These are phyloP conservation scores for Tubiluchus corallicola DNA, from an alignment of 2,888 invertebrate species.

Conservation along the genomic window DNA sequence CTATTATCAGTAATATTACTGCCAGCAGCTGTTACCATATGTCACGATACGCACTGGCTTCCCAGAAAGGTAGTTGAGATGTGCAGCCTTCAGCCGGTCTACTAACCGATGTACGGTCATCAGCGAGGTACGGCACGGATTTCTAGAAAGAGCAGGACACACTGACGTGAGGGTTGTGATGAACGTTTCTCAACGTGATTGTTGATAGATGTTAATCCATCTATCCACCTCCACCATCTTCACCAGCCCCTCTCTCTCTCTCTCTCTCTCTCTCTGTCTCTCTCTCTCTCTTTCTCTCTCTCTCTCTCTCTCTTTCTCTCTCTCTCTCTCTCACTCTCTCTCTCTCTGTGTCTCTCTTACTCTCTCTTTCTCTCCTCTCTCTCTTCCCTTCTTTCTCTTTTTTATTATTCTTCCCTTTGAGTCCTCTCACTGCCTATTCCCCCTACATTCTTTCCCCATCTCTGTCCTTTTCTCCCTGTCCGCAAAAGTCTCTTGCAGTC, in stretches of 20 bases:
- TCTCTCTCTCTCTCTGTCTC: constrained; percentile 4
- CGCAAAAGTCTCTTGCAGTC: constrained; percentile 4
- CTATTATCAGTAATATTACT: too few species aligned
- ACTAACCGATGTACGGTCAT: too few species aligned
- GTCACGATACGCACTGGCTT: too few species aligned
- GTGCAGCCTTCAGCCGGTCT: too few species aligned
- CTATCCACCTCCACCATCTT: constrained; percentile 6
- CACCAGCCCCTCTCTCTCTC: constrained; percentile 6
- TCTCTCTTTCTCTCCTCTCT: constrained; percentile 9
- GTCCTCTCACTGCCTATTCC: constrained; percentile 5
- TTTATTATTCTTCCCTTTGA: background rate
- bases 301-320: constrained; percentile 5
- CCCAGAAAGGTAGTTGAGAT: too few species aligned
- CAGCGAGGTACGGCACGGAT: too few species aligned
- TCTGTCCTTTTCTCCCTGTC: constrained; percentile 6
- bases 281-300: constrained; percentile 5
- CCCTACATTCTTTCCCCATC: constrained; percentile 5
- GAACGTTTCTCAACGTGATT: too few species aligned
- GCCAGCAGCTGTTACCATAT: too few species aligned
- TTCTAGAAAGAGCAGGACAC: too few species aligned
- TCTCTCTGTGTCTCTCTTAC: constrained; percentile 8
- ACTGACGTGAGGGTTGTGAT: too few species aligned
- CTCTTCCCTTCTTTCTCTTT: constrained; percentile 2
- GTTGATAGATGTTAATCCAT: too few species aligned
- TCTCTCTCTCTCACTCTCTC: constrained; percentile 6